A percentile compares a stretch with the other conserved stretches of the same genome.
These are phyloP conservation scores for Drosophila littoralis DNA, from an alignment of 1,140 invertebrate species.

Conservation along the genomic window DNA sequence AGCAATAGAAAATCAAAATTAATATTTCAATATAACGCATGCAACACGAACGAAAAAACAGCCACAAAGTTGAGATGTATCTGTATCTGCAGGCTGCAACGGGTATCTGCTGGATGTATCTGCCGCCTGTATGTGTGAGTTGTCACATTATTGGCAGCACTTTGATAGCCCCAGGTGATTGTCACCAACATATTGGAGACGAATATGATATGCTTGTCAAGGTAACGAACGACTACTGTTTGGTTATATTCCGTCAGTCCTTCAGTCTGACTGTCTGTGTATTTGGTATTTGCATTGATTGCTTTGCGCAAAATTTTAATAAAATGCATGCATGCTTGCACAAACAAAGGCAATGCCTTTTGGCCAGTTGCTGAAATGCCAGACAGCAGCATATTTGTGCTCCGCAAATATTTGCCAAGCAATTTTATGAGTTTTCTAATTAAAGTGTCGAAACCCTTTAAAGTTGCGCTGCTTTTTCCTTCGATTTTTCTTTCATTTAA, in stretches of 20 bases:
- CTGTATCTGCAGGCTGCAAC: conserved; percentile 13
- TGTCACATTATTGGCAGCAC: conserved; percentile 71
- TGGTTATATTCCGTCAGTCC: conserved; percentile 4
- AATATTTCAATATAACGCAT: conserved; percentile 69
- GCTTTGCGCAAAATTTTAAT: conserved; percentile 65
- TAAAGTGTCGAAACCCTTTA: conserved; percentile 28
- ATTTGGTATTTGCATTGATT: conserved; percentile 48
- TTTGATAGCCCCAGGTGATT: conserved; percentile 73
- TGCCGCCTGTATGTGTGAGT: conserved; percentile 25
- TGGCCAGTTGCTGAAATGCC: conserved; percentile 38
- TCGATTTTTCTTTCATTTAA: neutral
- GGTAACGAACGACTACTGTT: conserved; percentile 46
- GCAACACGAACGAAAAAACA: conserved; percentile 44
- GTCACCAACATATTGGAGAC: conserved; percentile 70
- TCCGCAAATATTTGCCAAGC: conserved; percentile 57
- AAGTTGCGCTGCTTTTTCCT: neutral
- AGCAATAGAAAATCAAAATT: conserved; percentile 47
- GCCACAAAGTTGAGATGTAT: conserved; percentile 49
- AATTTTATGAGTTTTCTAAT: conserved; percentile 51
- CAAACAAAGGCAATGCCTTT: conserved; percentile 60
- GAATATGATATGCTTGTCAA: conserved; percentile 73
- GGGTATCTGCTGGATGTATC: conserved; percentile 5
- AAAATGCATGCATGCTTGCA: conserved; percentile 65
- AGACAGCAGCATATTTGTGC: conserved; percentile 50
- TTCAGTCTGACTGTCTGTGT: conserved; percentile 25